phyloP scores from a whole-genome alignment of 2,797 vertebrate genomes.

The Pelobates cultripes region DNA sequence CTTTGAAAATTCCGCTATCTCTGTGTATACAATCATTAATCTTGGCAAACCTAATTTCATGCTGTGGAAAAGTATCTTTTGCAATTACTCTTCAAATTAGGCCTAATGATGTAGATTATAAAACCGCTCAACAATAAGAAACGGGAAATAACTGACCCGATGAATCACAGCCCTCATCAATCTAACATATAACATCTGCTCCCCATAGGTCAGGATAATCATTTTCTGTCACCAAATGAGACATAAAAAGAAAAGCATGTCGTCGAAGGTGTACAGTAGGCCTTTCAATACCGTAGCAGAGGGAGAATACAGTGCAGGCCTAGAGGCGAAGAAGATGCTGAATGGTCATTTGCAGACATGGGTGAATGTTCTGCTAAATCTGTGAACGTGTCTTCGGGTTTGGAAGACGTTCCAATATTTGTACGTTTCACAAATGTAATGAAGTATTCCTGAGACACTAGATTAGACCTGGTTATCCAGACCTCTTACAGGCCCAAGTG shows the following conservation, averaged over 20 bases:
- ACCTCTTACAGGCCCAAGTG: no score
- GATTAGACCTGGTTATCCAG: no score
- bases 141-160: conserved; percentile 23
- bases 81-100: conserved; percentile 11
- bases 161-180: conserved; percentile 21
- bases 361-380: no score
- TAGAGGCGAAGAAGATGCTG: no score
- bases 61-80: conserved; percentile 1
- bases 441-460: no score
- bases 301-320: neutral
- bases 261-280: no score
- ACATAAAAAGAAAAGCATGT: neutral
- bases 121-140: neutral
- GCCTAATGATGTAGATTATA: conserved; percentile 31
- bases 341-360: no score
- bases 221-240: conserved; percentile 6
- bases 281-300: neutral
- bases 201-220: neutral
- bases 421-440: no score
- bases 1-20: no score
- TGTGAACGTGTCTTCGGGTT: no score
- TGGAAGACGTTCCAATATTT: no score
- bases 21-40: neutral
- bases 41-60: neutral
- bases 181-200: conserved; percentile 26